Conservation (phyloP, 1,140 invertebrate genomes). For the Drosophila repletoides region DNA sequence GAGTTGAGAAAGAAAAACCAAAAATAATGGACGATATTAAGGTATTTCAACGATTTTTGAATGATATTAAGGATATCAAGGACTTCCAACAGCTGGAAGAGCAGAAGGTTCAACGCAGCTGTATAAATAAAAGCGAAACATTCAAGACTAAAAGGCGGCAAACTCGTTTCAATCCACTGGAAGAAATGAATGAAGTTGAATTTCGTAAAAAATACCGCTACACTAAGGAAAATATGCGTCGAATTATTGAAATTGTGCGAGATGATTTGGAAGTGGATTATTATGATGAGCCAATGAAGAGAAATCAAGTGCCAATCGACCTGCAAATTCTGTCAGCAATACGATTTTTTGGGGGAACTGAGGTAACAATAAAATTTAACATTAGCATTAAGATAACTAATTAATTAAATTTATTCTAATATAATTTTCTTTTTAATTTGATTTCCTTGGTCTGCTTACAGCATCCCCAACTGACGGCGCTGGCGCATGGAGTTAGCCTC, state of each 20-base stretch:
- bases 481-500: slow-evolving; percentile 56
- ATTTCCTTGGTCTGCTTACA: slow-evolving; percentile 10
- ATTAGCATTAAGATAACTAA: no score
- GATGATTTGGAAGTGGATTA: slow-evolving; percentile 71
- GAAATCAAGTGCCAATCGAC: slow-evolving; percentile 68
- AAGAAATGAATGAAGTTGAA: slow-evolving; percentile 60
- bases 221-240: slow-evolving; percentile 64
- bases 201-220: slow-evolving; percentile 68
- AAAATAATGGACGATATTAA: slow-evolving; percentile 47
- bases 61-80: slow-evolving; percentile 46
- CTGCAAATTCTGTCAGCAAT: slow-evolving; percentile 67
- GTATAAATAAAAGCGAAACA: not conserved
- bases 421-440: no score
- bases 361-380: no score
- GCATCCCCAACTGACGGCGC: slow-evolving; percentile 64
- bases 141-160: slow-evolving; percentile 17
- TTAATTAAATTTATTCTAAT: no score
- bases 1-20: not conserved
- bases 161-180: slow-evolving; percentile 59
- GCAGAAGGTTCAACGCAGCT: not conserved
- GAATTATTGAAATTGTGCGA: slow-evolving; percentile 69
- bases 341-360: slow-evolving; percentile 62
- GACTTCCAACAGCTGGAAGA: slow-evolving; percentile 31
- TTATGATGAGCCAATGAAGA: slow-evolving; percentile 49
- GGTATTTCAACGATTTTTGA: slow-evolving; percentile 39